phyloP scores from a whole-genome alignment of 2,797 vertebrate genomes.

The Mormyrops boulengeri region DNA sequence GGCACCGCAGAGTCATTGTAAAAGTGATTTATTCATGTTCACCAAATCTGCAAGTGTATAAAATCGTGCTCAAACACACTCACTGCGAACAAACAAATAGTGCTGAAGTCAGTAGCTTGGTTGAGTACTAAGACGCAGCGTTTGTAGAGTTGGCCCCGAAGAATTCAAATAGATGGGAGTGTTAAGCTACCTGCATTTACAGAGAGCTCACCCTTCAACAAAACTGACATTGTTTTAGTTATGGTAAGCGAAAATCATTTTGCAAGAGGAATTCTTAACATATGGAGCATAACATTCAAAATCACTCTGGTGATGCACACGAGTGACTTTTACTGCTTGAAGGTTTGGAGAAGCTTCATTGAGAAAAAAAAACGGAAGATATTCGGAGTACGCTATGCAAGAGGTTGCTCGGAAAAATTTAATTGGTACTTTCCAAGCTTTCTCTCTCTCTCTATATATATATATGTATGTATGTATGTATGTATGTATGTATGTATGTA shows the following conservation, averaged over 20 bases:
- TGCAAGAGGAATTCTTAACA: slow-evolving; percentile 8
- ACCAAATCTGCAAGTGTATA: slow-evolving; percentile 6
- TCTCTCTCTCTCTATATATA: neutral
- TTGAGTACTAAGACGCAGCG: neutral
- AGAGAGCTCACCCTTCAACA: neutral
- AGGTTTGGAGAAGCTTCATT: neutral
- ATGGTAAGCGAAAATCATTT: neutral
- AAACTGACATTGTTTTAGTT: neutral
- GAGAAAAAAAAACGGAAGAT: neutral
- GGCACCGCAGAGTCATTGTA: neutral
- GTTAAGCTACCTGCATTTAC: neutral
- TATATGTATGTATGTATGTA: neutral
- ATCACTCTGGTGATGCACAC: slow-evolving; percentile 6
- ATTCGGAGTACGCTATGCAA: neutral
- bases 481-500: neutral
- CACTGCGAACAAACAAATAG: neutral
- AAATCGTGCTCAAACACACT: neutral
- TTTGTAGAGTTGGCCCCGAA: neutral
- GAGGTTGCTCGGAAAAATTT: neutral
- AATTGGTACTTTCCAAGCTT: neutral
- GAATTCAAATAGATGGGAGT: neutral
- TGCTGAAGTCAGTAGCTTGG: neutral
- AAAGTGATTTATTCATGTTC: neutral
- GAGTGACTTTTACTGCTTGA: neutral
- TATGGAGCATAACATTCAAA: slow-evolving; percentile 4